Evolutionary conservation across 2,888 invertebrate species (phyloP).

Genomic region (Synanthedon myopaeformis): DNA sequence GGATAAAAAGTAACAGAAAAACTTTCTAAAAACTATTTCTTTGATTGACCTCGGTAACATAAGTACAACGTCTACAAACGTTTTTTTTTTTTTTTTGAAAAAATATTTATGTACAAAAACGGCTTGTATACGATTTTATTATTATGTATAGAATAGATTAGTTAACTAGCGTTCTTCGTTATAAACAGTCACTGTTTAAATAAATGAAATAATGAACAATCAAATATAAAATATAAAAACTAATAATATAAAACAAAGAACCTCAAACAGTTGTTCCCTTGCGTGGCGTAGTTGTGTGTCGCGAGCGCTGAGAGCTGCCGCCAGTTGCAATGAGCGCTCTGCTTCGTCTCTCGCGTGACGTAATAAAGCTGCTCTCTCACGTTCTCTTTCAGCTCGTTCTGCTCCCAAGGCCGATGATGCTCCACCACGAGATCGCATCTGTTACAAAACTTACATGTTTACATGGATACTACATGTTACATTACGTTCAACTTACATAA

Average conservation of each 20-base stretch:
- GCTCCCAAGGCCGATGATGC: constrained; percentile 77
- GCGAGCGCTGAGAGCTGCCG: constrained; percentile 87
- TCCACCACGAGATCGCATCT: constrained; percentile 80
- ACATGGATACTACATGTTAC: too few relatives aligned
- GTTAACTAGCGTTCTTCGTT: background rate
- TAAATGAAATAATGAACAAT: too few relatives aligned
- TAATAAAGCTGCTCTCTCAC: constrained; percentile 89
- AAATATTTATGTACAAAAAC: too few relatives aligned
- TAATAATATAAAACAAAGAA: constrained; percentile 27
- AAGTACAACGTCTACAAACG: too few relatives aligned
- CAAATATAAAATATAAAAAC: too few relatives aligned
- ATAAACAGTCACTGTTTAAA: background rate
- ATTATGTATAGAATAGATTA: too few relatives aligned
- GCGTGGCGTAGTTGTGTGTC: constrained; percentile 88
- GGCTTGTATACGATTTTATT: too few relatives aligned
- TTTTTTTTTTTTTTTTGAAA: too few relatives aligned
- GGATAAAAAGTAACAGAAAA: too few relatives aligned
- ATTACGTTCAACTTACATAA: too few relatives aligned
- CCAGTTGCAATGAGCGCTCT: constrained; percentile 86
- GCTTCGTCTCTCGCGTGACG: constrained; percentile 92
- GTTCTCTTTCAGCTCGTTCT: constrained; percentile 79
- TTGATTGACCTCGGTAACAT: too few relatives aligned
- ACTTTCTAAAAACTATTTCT: too few relatives aligned
- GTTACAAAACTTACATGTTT: background rate
- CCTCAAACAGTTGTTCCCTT: constrained; percentile 87